These are phyloP conservation scores for Tetraneura akinire DNA, from an alignment of 1,140 invertebrate species.

Conservation along the genomic window DNA sequence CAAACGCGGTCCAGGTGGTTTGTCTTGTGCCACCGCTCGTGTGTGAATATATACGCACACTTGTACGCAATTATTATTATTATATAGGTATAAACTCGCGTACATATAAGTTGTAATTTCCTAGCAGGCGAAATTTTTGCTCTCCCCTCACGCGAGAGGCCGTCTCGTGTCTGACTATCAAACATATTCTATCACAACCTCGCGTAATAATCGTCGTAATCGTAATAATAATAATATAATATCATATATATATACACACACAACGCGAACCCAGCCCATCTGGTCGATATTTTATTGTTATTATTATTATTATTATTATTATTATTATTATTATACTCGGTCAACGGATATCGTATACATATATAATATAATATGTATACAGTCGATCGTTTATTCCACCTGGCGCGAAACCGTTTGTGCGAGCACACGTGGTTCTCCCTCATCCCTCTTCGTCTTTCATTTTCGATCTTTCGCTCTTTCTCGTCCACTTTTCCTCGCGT, in stretches of 20 bases:
- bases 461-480: neutral
- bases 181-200: constrained; percentile 11
- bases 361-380: too few relatives aligned
- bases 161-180: constrained; percentile 10
- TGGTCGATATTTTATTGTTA: constrained; percentile 24
- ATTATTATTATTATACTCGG: constrained; percentile 1
- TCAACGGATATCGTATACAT: neutral
- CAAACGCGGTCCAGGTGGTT: constrained; percentile 24
- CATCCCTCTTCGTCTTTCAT: too few relatives aligned
- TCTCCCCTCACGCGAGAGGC: too few relatives aligned
- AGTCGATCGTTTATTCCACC: constrained; percentile 30
- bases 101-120: constrained; percentile 15
- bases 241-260: too few relatives aligned
- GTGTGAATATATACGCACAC: neutral
- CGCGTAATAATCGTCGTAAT: constrained; percentile 28
- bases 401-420: constrained; percentile 29
- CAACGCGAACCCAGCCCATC: constrained; percentile 4
- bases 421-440: neutral
- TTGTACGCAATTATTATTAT: too few relatives aligned
- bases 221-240: constrained; percentile 14
- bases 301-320: constrained; percentile 35
- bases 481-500: too few relatives aligned
- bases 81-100: neutral
- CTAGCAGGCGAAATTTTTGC: neutral
- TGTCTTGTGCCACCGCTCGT: neutral